Conservation (phyloP, 2,113 vertebrate species). For the Cepphus grylle region DNA sequence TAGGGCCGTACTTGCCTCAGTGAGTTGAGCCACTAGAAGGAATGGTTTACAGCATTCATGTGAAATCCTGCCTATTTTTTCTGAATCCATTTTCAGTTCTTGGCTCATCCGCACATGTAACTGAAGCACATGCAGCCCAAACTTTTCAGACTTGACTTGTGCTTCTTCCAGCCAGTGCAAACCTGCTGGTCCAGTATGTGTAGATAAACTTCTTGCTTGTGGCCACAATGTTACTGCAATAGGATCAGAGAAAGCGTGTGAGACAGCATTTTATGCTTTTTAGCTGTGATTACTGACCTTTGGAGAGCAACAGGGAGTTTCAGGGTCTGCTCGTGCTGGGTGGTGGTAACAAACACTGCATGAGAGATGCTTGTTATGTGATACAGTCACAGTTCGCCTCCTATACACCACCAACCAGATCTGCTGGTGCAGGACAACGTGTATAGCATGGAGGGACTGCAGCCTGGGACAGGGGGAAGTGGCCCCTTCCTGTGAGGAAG, state of each 20-base stretch:
- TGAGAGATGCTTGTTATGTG: background rate
- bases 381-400: background rate
- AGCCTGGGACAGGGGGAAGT: background rate
- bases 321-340: background rate
- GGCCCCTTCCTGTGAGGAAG: background rate
- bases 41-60: background rate
- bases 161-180: background rate
- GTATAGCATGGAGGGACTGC: background rate
- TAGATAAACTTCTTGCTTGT: background rate
- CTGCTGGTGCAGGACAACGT: background rate
- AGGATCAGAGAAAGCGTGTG: background rate
- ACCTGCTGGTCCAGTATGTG: background rate
- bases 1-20: background rate
- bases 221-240: background rate
- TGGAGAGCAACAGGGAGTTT: background rate
- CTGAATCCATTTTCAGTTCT: background rate
- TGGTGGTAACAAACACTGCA: background rate
- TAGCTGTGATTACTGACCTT: background rate
- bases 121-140: background rate
- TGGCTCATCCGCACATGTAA: background rate
- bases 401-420: background rate
- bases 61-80: background rate
- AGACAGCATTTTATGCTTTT: too few species aligned
- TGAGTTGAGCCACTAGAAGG: background rate
- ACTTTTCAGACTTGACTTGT: background rate